These are phyloP conservation scores for zebrafish (Danio rerio) DNA, from an alignment of 2,113 vertebrate genomes.

Conservation along the genomic window DNA sequence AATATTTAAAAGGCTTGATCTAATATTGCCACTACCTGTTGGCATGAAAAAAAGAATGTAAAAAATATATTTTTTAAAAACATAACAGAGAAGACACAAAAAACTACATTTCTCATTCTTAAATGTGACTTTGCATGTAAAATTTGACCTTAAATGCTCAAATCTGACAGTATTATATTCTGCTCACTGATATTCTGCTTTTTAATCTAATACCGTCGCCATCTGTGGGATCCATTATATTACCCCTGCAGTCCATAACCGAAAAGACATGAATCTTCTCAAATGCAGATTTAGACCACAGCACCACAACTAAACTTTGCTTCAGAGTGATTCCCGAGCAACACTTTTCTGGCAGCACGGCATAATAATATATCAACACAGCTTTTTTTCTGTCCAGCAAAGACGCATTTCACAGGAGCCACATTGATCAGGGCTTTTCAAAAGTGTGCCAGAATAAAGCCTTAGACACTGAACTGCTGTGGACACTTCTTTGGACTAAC, in stretches of 20 bases:
- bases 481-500: conserved; percentile 48
- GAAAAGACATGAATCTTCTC: conserved; percentile 4
- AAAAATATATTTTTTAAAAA: no score
- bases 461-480: conserved; percentile 19
- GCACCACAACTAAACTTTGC: conserved; percentile 22
- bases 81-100: no score
- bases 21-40: background rate
- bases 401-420: conserved; percentile 53
- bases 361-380: conserved; percentile 46
- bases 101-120: no score
- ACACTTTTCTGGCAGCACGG: conserved; percentile 32
- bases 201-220: conserved; percentile 11
- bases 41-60: background rate
- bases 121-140: no score
- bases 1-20: background rate
- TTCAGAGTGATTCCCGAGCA: conserved; percentile 17
- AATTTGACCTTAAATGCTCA: no score
- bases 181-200: background rate
- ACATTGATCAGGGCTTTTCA: conserved; percentile 36
- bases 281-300: conserved; percentile 27
- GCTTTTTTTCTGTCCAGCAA: conserved; percentile 20
- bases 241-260: background rate
- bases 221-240: conserved; percentile 40
- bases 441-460: conserved; percentile 47
- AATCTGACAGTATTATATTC: background rate